phyloP scores from a whole-genome alignment of 2,797 vertebrate species.

The Gymnothorax javanicus region DNA sequence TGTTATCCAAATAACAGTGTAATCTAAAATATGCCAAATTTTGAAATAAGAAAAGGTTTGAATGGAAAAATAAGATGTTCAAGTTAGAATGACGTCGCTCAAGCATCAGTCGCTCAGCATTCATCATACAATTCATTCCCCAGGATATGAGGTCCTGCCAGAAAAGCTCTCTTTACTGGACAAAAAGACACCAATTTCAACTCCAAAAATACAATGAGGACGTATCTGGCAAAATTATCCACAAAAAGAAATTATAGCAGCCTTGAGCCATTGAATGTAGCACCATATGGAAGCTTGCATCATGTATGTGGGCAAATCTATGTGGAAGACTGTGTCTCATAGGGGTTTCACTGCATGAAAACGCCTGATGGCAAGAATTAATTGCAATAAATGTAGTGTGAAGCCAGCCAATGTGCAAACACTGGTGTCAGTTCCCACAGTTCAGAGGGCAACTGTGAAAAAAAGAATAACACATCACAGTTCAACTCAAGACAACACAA shows the following conservation, averaged over 20 bases:
- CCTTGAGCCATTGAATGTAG: not conserved
- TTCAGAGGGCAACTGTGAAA: not conserved
- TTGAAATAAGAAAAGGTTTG: slow-evolving; percentile 25
- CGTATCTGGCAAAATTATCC: not conserved
- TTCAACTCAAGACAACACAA: too few species aligned
- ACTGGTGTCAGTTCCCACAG: not conserved
- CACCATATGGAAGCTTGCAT: not conserved
- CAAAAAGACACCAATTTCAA: not conserved
- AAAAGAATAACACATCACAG: not conserved
- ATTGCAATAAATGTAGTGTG: not conserved
- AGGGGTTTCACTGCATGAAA: not conserved
- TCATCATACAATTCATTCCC: not conserved
- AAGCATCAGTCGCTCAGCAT: too few species aligned
- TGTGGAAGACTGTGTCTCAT: not conserved
- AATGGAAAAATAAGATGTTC: not conserved
- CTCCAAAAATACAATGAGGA: not conserved
- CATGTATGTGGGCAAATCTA: not conserved
- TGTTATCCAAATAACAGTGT: too few species aligned
- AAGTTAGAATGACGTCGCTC: not conserved
- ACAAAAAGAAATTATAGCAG: not conserved
- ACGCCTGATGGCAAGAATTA: not conserved
- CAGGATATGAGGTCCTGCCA: not conserved
- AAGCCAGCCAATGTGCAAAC: not conserved
- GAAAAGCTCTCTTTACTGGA: not conserved
- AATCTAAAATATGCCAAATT: too few species aligned